Percentiles rank a stretch among this genome's conserved stretches.
Conservation (phyloP, 2,797 vertebrate genomes). For the Taenioides sp. region DNA sequence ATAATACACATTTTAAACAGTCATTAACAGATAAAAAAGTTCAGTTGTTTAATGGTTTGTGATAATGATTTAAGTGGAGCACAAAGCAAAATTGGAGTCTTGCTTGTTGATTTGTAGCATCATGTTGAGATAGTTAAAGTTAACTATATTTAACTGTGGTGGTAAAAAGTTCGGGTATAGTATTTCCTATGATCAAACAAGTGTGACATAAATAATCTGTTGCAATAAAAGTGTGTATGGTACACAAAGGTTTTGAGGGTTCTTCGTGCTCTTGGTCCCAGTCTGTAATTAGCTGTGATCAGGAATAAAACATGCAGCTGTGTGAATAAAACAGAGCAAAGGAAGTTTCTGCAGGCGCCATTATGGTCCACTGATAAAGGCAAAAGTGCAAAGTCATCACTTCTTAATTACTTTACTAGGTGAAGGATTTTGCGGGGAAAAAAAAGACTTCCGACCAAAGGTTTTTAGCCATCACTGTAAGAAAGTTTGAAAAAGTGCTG, state of each 20-base stretch:
- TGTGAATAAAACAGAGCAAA: slow-evolving; percentile 8
- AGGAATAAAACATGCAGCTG: slow-evolving; percentile 10
- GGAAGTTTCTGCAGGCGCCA: background rate
- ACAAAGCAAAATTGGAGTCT: background rate
- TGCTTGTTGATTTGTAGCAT: background rate
- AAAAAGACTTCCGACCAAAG: background rate
- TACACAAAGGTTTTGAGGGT: slow-evolving; percentile 4
- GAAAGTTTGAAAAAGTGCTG: background rate
- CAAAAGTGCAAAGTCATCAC: slow-evolving; percentile 2
- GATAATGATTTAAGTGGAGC: background rate
- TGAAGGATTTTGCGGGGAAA: background rate
- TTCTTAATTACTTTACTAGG: background rate
- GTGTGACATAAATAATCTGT: background rate
- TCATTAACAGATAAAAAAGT: background rate
- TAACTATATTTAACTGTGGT: background rate
- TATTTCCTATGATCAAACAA: slow-evolving; percentile 1
- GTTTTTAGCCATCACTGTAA: background rate
- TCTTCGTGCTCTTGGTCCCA: background rate
- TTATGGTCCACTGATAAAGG: background rate
- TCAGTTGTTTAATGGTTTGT: background rate
- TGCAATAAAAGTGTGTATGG: slow-evolving; percentile 1
- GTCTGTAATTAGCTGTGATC: slow-evolving; percentile 12
- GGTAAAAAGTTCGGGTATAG: background rate
- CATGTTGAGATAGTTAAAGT: no score
- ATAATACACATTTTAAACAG: background rate